Conservation (phyloP, 2,888 invertebrate genomes). For the Lycia hirtaria region DNA sequence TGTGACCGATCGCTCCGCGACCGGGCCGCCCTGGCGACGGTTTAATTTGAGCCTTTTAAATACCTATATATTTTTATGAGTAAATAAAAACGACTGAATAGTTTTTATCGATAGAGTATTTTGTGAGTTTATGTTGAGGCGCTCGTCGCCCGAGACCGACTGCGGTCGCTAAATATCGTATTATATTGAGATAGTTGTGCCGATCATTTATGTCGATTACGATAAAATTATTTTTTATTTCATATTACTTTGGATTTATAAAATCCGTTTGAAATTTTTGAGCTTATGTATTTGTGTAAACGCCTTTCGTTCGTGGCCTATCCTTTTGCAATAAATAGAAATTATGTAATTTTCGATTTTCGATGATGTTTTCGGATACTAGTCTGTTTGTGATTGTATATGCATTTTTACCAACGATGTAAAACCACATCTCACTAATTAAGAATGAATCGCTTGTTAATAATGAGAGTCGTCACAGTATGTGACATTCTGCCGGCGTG, state of each 20-base stretch:
- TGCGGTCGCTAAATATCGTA: slow-evolving; percentile 81
- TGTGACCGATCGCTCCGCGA: slow-evolving; percentile 41
- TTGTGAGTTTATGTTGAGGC: slow-evolving; percentile 78
- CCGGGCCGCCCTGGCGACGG: slow-evolving; percentile 62
- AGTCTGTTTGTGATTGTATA: slow-evolving; percentile 83
- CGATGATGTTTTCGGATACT: slow-evolving; percentile 79
- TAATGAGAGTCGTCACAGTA: slow-evolving; percentile 59
- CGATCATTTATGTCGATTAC: slow-evolving; percentile 70
- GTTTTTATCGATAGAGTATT: slow-evolving; percentile 83
- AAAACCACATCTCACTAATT: slow-evolving; percentile 80
- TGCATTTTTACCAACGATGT: slow-evolving; percentile 80
- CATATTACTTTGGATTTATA: slow-evolving; percentile 75
- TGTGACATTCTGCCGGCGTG: slow-evolving; percentile 74
- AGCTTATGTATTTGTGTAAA: slow-evolving; percentile 76
- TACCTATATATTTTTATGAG: slow-evolving; percentile 84
- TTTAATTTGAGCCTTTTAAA: slow-evolving; percentile 84
- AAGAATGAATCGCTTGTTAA: slow-evolving; percentile 76
- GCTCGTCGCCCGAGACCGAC: slow-evolving; percentile 66
- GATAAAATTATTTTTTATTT: slow-evolving; percentile 52
- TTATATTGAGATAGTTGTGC: slow-evolving; percentile 80
- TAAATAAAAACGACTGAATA: slow-evolving; percentile 85
- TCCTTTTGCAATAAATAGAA: slow-evolving; percentile 75
- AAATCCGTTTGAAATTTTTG: slow-evolving; percentile 78
- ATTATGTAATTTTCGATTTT: slow-evolving; percentile 75
- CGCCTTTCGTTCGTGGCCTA: slow-evolving; percentile 78